These are phyloP conservation scores for Porites australiensis DNA, from an alignment of 64 coral and sea anemone species.

Conservation along the genomic window DNA sequence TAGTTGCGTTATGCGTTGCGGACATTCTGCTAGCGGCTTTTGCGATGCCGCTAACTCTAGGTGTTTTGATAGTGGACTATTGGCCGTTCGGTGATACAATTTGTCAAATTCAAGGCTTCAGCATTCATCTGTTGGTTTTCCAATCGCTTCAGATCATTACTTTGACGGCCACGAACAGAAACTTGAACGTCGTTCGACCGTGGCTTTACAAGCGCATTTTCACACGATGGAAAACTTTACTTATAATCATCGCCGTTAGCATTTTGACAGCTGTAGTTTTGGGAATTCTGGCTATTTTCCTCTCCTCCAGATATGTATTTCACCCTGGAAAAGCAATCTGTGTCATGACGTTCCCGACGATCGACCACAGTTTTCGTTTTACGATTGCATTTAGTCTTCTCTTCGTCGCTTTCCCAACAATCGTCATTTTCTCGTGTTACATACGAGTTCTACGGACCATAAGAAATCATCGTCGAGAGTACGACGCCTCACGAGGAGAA, in stretches of 20 bases:
- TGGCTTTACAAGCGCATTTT: conserved; percentile 72
- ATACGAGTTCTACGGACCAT: conserved; percentile 71
- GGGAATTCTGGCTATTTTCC: conserved; percentile 52
- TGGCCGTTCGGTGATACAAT: conserved; percentile 68
- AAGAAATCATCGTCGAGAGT: conserved; percentile 69
- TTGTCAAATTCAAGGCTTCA: conserved; percentile 90
- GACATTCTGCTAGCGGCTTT: conserved; percentile 70
- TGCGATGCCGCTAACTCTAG: conserved; percentile 68
- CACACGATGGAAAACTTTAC: conserved; percentile 67
- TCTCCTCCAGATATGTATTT: conserved; percentile 64
- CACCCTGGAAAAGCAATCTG: conserved; percentile 90
- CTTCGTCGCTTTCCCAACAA: conserved; percentile 69
- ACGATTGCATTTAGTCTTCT: conserved; percentile 61
- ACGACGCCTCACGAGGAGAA: conserved; percentile 44
- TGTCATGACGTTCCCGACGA: conserved; percentile 60
- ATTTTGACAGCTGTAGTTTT: conserved; percentile 52
- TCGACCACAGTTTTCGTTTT: conserved; percentile 43
- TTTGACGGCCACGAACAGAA: conserved; percentile 82
- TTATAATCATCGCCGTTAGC: conserved; percentile 61
- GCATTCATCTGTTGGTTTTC: conserved; percentile 72
- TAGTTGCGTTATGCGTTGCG: conserved; percentile 67
- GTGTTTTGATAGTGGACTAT: conserved; percentile 10
- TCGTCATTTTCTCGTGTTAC: conserved; percentile 80
- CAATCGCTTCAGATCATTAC: conserved; percentile 85
- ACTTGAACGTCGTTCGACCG: conserved; percentile 82